Conservation (phyloP, 1,140 invertebrate genomes). For the Heliconius melpomene region DNA sequence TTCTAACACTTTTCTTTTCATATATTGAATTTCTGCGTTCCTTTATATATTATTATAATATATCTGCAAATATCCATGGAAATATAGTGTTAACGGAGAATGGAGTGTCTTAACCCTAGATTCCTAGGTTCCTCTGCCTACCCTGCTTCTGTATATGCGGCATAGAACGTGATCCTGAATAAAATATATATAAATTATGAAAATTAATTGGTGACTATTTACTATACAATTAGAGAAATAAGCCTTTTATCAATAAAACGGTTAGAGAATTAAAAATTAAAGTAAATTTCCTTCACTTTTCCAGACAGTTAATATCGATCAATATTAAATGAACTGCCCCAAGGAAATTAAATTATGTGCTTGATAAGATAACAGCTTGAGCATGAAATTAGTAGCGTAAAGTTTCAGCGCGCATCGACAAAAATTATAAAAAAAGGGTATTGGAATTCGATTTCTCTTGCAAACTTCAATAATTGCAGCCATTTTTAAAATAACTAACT, state of each 20-base stretch:
- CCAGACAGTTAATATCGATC: neutral
- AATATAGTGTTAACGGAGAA: too few species aligned
- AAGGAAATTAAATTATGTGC: constrained; percentile 14
- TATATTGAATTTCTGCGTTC: neutral
- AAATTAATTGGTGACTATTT: too few species aligned
- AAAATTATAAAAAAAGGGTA: constrained; percentile 2
- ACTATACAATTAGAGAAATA: neutral
- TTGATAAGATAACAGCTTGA: constrained; percentile 10
- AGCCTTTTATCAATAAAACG: neutral
- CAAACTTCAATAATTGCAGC: constrained; percentile 1
- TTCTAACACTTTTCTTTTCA: too few species aligned
- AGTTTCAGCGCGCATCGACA: constrained; percentile 9
- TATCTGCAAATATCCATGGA: too few species aligned
- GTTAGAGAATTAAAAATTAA: neutral
- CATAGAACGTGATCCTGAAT: too few species aligned
- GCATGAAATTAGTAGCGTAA: constrained; percentile 9
- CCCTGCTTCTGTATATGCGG: too few species aligned
- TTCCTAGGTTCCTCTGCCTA: too few species aligned
- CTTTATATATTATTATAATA: neutral
- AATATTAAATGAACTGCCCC: neutral
- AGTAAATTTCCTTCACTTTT: neutral
- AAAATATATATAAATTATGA: too few species aligned
- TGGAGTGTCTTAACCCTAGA: too few species aligned
- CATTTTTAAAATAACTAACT: neutral
- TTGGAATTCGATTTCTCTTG: neutral